Evolutionary conservation across 2,113 vertebrate species (phyloP).

Genomic region (Seriola aureovittata): DNA sequence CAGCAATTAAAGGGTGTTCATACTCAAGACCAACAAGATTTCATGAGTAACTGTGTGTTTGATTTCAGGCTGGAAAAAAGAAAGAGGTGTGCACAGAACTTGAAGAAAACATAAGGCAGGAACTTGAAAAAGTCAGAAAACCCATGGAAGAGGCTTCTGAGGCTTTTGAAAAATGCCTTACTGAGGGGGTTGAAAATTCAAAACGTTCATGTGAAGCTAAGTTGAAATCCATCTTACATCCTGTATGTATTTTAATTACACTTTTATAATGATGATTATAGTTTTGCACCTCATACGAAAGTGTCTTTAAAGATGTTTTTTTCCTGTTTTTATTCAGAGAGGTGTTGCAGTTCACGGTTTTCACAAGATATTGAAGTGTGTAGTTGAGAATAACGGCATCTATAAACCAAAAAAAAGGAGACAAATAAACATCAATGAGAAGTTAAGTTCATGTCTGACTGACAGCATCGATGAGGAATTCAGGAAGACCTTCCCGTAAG

Average conservation of each 20-base stretch:
- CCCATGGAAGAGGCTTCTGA: neutral
- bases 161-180: conserved; percentile 27
- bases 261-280: neutral
- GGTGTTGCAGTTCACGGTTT: accelerated
- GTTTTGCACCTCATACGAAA: neutral
- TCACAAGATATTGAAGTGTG: neutral
- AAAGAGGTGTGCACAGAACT: neutral
- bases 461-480: conserved; percentile 62
- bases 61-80: conserved; percentile 26
- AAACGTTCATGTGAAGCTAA: neutral
- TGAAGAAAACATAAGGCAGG: accelerated
- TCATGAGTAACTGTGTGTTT: neutral
- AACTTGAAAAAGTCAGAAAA: conserved; percentile 1
- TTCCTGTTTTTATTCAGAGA: neutral
- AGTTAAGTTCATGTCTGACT: conserved; percentile 40
- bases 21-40: neutral
- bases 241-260: conserved; percentile 22
- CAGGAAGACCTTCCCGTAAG: conserved; percentile 65
- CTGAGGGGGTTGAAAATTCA: conserved; percentile 37
- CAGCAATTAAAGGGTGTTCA: neutral
- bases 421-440: conserved; percentile 35
- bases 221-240: neutral
- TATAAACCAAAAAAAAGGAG: conserved; percentile 1
- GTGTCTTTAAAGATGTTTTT: neutral
- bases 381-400: conserved; percentile 21